Conservation (phyloP, 2,113 vertebrate genomes). For the Elgaria multicarinata region DNA sequence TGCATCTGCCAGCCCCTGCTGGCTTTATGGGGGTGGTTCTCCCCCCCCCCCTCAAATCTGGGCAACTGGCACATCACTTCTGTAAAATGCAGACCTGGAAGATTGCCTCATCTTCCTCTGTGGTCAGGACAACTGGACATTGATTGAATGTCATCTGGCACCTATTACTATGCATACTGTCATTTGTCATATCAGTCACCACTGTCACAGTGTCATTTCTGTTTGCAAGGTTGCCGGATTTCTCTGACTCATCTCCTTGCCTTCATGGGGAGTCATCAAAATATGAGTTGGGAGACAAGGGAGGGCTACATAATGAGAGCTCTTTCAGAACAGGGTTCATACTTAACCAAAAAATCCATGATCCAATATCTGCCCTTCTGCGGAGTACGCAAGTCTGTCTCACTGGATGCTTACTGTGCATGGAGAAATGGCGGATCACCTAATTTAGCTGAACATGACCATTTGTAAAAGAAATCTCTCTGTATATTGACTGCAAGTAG, state of each 20-base stretch:
- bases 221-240: constrained; percentile 37
- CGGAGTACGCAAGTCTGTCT: not conserved
- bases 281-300: not conserved
- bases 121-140: constrained; percentile 67
- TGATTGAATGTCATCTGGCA: constrained; percentile 67
- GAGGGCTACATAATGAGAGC: constrained; percentile 1
- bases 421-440: not conserved
- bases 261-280: constrained; percentile 42
- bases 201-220: constrained; percentile 74
- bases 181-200: constrained; percentile 73
- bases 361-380: not conserved
- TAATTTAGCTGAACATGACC: not conserved
- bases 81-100: constrained; percentile 53
- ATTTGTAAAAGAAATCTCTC: not conserved
- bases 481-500: not conserved
- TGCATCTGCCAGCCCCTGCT: constrained; percentile 40
- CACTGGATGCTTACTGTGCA: not conserved
- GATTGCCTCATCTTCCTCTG: constrained; percentile 58
- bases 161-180: constrained; percentile 73
- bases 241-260: constrained; percentile 26
- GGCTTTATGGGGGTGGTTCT: constrained; percentile 34
- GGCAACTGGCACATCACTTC: constrained; percentile 45
- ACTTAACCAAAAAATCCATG: not conserved
- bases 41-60: no score
- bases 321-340: not conserved